These are phyloP conservation scores for Azorinus chamasolen DNA, from an alignment of 2,888 invertebrate species.

Conservation along the genomic window DNA sequence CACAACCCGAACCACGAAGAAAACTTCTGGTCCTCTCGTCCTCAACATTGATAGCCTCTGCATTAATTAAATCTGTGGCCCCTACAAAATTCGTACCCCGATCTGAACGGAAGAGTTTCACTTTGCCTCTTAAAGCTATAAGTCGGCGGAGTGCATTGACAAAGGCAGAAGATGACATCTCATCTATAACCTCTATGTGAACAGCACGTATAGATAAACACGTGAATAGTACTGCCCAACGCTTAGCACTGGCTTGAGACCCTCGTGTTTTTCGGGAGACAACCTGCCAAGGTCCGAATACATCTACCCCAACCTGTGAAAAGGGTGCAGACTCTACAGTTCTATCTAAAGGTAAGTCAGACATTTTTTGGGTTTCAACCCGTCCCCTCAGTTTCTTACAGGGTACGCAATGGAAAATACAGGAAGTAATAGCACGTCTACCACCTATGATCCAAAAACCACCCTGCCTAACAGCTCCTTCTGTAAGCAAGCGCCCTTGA, in stretches of 20 bases:
- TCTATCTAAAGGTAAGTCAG: slow-evolving; percentile 55
- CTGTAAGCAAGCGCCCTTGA: slow-evolving; percentile 56
- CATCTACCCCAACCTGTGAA: slow-evolving; percentile 56
- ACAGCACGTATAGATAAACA: slow-evolving; percentile 55
- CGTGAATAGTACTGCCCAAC: slow-evolving; percentile 66
- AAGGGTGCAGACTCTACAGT: slow-evolving; percentile 40
- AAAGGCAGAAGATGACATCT: slow-evolving; percentile 56
- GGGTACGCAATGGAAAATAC: slow-evolving; percentile 50
- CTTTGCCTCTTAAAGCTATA: slow-evolving; percentile 51
- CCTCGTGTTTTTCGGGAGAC: slow-evolving; percentile 47
- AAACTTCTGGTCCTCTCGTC: slow-evolving; percentile 21
- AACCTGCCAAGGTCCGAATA: slow-evolving; percentile 59
- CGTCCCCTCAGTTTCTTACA: slow-evolving; percentile 54
- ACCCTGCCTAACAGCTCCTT: slow-evolving; percentile 47
- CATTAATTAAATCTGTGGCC: slow-evolving; percentile 34
- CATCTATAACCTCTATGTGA: slow-evolving; percentile 62
- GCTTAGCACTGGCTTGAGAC: slow-evolving; percentile 43
- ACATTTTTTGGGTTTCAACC: slow-evolving; percentile 51
- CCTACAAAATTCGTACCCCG: slow-evolving; percentile 63
- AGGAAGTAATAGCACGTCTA: slow-evolving; percentile 46
- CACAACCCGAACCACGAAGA: slow-evolving; percentile 25
- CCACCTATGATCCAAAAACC: slow-evolving; percentile 62
- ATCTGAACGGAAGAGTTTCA: slow-evolving; percentile 49
- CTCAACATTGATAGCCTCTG: slow-evolving; percentile 53
- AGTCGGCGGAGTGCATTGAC: slow-evolving; percentile 58